Conservation (phyloP, 2,888 invertebrate genomes). For the Phragmatobia fuliginosa region DNA sequence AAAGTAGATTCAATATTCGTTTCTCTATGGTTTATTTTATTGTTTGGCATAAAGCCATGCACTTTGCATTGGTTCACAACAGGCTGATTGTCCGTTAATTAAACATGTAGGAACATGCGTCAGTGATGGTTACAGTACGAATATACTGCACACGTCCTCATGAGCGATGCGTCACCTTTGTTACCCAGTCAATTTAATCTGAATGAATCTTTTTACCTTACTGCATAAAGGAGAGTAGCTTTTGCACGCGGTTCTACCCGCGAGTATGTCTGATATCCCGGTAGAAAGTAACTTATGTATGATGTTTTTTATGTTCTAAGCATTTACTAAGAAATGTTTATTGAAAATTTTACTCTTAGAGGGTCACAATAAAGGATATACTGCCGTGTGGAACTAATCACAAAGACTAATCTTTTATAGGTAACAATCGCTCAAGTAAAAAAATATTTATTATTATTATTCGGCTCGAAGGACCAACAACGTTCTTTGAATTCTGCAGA, state of each 20-base stretch:
- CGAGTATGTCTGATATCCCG: no score
- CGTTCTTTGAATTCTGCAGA: not conserved
- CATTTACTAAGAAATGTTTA: no score
- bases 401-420: no score
- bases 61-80: not conserved
- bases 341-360: no score
- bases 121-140: not conserved
- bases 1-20: not conserved
- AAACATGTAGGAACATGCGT: constrained; percentile 11
- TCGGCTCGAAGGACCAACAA: not conserved
- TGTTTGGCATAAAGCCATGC: not conserved
- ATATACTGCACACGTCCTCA: not conserved
- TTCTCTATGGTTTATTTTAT: not conserved
- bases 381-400: no score
- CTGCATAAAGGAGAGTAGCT: not conserved
- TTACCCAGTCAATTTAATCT: constrained; percentile 1
- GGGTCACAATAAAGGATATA: no score
- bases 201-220: constrained; percentile 1
- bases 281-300: no score
- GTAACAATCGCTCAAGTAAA: no score
- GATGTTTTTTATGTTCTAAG: no score
- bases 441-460: no score
- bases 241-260: no score
- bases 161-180: constrained; percentile 2
- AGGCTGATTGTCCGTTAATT: constrained; percentile 14